Base-by-base conservation (phyloP, 2,113 vertebrate species). In the Bungarus multicinctus region DNA sequence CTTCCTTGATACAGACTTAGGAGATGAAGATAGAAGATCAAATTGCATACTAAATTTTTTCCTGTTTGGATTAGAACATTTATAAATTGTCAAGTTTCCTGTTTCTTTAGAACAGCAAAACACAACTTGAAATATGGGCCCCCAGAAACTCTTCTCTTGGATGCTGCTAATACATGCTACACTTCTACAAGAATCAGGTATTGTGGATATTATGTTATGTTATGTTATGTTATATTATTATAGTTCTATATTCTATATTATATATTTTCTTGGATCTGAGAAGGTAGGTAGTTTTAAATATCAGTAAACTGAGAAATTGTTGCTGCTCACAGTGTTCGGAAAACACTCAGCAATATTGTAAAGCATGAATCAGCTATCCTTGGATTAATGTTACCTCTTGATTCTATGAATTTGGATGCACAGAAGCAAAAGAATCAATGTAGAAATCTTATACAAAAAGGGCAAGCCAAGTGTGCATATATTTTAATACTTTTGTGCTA, bases 61-160 rank as follows among this genome's bases (percentile, higher is more conserved):
- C 81, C n/a, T 47, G 88, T 90, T n/a, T 74, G 47, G 74, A 58
- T 85, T 60, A 43, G 74, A 89, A 87, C 16, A 64, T 85, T 52
- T 93, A 93, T 93, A 93, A 93, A 93, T 93, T 58, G 81, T 87
- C 88, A 87, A 87, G 39, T 57, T 43, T 50, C 54, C 74, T 85
- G 12, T 3, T 60, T 90, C 88, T 86, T 60, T 93, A 60, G 39
- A 52, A 64, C 30, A 60, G 54, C 43, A 53, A 57, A 90, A 64
- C 52, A 4, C 74, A 25, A 4, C 50, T 6, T 43, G 58, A 43
- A 92, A 89, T 54, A 93, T 93, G 92, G 81, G n/a, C 43, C 16
- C 45, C 52, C 88, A 12, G 3, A 93, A 47, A 53, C 5, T 30
- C 12, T 87, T 90, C 45, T 14, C 60, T 53, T 87, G 88, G 88